These are phyloP conservation scores for Hycleus phaleratus DNA, from an alignment of 1,140 invertebrate genomes.

Conservation along the genomic window DNA sequence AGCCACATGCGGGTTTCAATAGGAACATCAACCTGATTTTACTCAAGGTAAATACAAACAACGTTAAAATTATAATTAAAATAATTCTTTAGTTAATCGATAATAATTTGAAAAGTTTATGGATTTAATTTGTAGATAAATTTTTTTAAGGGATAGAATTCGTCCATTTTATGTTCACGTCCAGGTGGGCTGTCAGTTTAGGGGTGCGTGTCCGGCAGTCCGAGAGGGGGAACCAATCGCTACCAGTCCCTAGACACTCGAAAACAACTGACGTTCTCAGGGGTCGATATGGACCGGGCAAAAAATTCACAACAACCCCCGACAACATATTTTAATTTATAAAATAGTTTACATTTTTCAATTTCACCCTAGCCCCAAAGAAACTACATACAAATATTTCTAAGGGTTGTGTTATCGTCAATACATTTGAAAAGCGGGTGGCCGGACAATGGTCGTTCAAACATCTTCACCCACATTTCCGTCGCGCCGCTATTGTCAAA, in stretches of 20 bases:
- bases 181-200: constrained; percentile 2
- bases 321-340: too few species aligned
- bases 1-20: too few species aligned
- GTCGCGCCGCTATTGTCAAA: constrained; percentile 5
- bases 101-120: too few species aligned
- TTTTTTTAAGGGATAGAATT: too few species aligned
- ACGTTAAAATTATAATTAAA: too few species aligned
- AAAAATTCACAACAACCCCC: too few species aligned
- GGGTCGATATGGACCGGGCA: background rate
- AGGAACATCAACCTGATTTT: background rate
- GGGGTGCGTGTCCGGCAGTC: constrained; percentile 18
- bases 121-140: too few species aligned
- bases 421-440: background rate
- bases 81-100: too few species aligned
- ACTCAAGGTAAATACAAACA: background rate
- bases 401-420: constrained; percentile 1
- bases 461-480: background rate
- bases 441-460: constrained; percentile 12
- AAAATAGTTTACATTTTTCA: too few species aligned
- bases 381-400: too few species aligned
- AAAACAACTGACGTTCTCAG: constrained; percentile 12
- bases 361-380: too few species aligned
- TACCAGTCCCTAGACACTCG: constrained; percentile 8
- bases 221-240: constrained; percentile 19
- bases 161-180: constrained; percentile 14